These are phyloP conservation scores for Catostomus latipinnis DNA, from an alignment of 2,797 vertebrate genomes.

Conservation along the genomic window DNA sequence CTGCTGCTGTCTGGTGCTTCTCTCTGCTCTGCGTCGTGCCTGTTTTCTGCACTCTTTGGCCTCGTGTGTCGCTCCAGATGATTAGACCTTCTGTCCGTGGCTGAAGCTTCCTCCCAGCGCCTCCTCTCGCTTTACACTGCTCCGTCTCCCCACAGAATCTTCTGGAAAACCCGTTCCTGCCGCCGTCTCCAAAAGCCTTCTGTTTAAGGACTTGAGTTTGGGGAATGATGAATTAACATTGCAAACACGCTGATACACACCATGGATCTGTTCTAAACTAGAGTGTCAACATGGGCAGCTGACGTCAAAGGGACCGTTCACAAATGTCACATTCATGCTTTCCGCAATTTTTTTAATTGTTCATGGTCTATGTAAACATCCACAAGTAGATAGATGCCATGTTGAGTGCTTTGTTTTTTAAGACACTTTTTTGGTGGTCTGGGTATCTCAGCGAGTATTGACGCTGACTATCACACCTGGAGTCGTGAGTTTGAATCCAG, in stretches of 20 bases:
- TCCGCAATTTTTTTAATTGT: neutral
- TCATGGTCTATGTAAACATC: too few relatives aligned
- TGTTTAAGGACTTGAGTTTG: neutral
- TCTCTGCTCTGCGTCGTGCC: neutral
- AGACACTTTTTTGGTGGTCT: too few relatives aligned
- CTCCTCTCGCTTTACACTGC: slow-evolving; percentile 35
- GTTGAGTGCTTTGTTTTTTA: too few relatives aligned
- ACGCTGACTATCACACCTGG: too few relatives aligned
- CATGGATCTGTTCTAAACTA: neutral
- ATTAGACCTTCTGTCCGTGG: slow-evolving; percentile 71
- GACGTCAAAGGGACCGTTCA: neutral
- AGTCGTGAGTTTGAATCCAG: too few relatives aligned
- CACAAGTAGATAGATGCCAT: too few relatives aligned
- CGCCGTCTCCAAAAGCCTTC: neutral
- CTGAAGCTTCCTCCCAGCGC: slow-evolving; percentile 72
- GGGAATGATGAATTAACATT: neutral
- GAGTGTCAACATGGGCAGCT: neutral
- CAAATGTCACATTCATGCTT: neutral
- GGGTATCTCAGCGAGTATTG: too few relatives aligned
- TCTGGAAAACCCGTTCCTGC: slow-evolving; percentile 11
- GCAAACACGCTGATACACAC: neutral
- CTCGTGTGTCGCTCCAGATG: slow-evolving; percentile 55
- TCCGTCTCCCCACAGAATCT: slow-evolving; percentile 42
- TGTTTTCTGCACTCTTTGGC: neutral
- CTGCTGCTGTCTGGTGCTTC: slow-evolving; percentile 32